Percentiles rank a stretch among this genome's conserved stretches.
Conservation (phyloP, 1,140 invertebrate genomes). For the Pomacea maculata region DNA sequence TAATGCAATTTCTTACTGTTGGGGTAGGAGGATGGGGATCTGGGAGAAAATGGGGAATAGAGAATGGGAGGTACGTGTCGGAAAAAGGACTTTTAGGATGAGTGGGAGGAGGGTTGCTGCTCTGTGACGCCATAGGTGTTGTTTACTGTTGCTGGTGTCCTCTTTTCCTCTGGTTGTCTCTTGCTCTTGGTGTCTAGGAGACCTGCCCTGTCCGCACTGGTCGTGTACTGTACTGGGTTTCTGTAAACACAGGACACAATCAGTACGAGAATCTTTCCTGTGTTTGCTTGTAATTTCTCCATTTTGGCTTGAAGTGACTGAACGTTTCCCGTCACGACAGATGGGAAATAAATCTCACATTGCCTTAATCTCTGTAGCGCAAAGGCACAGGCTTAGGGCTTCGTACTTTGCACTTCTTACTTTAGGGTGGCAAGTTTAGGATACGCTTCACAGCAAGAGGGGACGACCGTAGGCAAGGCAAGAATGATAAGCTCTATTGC, state of each 20-base stretch:
- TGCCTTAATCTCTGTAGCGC: too few species aligned
- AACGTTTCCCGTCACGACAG: too few species aligned
- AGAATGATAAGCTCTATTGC: too few species aligned
- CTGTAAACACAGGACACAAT: not conserved
- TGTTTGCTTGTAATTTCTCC: not conserved
- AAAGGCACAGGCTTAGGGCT: too few species aligned
- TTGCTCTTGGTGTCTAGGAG: not conserved
- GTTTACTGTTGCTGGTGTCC: not conserved
- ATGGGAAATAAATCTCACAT: too few species aligned
- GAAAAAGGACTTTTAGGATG: not conserved
- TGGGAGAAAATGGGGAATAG: not conserved
- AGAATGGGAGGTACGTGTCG: too few species aligned
- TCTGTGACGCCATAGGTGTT: not conserved
- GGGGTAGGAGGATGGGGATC: not conserved
- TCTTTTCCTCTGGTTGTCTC: not conserved
- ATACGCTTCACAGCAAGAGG: too few species aligned
- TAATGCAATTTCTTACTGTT: too few species aligned
- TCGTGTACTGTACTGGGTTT: not conserved
- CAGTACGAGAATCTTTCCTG: not conserved
- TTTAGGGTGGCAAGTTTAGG: too few species aligned
- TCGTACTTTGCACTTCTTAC: too few species aligned
- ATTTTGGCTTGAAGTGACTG: not conserved
- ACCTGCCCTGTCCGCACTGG: not conserved
- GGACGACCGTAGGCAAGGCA: too few species aligned
- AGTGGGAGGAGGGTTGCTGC: constrained; percentile 1